These are phyloP conservation scores for Hydriomena furcata DNA, from an alignment of 2,888 invertebrate species.

Conservation along the genomic window DNA sequence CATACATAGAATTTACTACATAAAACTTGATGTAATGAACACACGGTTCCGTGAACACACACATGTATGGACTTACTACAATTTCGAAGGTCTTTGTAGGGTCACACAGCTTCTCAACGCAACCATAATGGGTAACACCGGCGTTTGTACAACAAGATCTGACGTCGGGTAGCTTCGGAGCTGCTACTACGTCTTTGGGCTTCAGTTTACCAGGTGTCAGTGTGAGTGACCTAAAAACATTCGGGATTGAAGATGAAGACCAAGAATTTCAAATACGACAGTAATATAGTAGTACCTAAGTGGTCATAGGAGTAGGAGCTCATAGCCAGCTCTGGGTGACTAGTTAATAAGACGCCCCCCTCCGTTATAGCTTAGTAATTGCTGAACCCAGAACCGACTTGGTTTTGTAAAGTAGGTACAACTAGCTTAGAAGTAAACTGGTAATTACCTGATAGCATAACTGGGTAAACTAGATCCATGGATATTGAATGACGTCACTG, in stretches of 20 bases:
- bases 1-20: too few relatives aligned
- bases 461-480: slow-evolving; percentile 91
- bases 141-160: slow-evolving; percentile 87
- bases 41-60: slow-evolving; percentile 10
- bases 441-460: slow-evolving; percentile 84
- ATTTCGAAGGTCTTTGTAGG: slow-evolving; percentile 84
- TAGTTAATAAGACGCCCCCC: too few relatives aligned
- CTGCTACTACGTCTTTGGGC: slow-evolving; percentile 80
- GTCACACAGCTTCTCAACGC: slow-evolving; percentile 91
- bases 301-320: too few relatives aligned
- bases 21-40: not conserved
- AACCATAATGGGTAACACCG: slow-evolving; percentile 89
- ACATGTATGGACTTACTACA: slow-evolving; percentile 57
- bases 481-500: slow-evolving; percentile 88
- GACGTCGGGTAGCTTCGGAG: slow-evolving; percentile 90
- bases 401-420: too few relatives aligned
- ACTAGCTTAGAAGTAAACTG: too few relatives aligned
- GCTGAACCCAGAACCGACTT: too few relatives aligned
- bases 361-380: too few relatives aligned
- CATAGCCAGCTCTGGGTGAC: too few relatives aligned
- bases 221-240: slow-evolving; percentile 82
- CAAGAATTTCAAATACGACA: not conserved
- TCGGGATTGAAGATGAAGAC: not conserved
- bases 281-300: too few relatives aligned
- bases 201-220: slow-evolving; percentile 86